phyloP scores from a whole-genome alignment of 2,888 invertebrate species.

The Helobdella robusta region DNA sequence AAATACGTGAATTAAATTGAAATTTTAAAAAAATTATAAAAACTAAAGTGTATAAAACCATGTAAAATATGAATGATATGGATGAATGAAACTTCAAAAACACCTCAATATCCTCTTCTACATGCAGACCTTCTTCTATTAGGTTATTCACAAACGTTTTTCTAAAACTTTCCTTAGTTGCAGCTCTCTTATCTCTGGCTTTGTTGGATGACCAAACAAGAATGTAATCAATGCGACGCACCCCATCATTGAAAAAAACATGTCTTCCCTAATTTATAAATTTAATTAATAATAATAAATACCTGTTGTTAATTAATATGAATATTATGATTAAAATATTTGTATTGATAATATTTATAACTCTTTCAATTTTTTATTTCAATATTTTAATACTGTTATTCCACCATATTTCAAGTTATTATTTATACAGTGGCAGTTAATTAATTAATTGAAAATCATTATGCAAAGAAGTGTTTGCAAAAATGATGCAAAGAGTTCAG shows the following conservation, averaged over 20 bases:
- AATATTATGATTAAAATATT: too few species aligned
- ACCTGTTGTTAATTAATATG: too few species aligned
- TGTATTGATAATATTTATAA: too few species aligned
- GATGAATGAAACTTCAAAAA: background rate
- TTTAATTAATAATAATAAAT: background rate
- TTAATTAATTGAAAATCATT: background rate
- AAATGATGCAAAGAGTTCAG: too few species aligned
- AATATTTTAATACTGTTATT: too few species aligned
- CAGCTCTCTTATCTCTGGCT: slow-evolving; percentile 14
- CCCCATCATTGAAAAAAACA: slow-evolving; percentile 44
- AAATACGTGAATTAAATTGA: background rate
- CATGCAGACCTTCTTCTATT: slow-evolving; percentile 39
- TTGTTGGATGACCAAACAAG: slow-evolving; percentile 56
- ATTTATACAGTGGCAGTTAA: too few species aligned
- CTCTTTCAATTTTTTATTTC: too few species aligned
- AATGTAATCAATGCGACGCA: slow-evolving; percentile 74
- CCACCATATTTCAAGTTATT: background rate
- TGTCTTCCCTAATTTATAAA: slow-evolving; percentile 41
- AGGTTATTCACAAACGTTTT: slow-evolving; percentile 39
- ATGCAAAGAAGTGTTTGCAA: too few species aligned
- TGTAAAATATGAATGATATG: slow-evolving; percentile 3
- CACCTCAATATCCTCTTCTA: slow-evolving; percentile 38
- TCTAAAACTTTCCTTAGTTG: slow-evolving; percentile 27
- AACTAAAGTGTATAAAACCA: background rate
- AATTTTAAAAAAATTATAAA: background rate